Conservation (phyloP, 2,888 invertebrate species). For the Caenorhabditis sp. region DNA sequence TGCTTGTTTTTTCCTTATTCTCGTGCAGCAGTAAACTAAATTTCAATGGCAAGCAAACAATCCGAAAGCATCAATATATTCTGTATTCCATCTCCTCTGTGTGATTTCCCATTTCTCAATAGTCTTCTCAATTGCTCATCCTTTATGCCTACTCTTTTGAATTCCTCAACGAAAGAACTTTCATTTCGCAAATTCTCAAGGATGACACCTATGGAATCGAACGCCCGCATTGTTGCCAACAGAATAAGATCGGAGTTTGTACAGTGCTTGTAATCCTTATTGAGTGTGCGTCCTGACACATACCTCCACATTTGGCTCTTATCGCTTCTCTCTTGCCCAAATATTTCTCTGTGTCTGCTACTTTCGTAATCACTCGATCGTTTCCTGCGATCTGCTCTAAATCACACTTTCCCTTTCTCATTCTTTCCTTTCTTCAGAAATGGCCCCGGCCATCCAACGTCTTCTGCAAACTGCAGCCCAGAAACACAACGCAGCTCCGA, state of each 20-base stretch:
- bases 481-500: conserved; percentile 36
- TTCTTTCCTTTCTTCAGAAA: conserved; percentile 15
- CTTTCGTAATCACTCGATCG: conserved; percentile 20
- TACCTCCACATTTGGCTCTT: conserved; percentile 24
- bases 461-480: conserved; percentile 29
- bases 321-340: conserved; percentile 33
- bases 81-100: too few species aligned
- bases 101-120: too few species aligned
- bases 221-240: background rate
- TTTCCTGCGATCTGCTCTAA: background rate
- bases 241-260: conserved; percentile 3
- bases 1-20: too few species aligned
- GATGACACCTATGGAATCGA: too few species aligned
- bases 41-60: too few species aligned
- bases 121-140: too few species aligned
- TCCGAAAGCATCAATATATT: too few species aligned
- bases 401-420: conserved; percentile 9
- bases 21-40: too few species aligned
- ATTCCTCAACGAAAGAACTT: too few species aligned
- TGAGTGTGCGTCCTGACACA: conserved; percentile 12
- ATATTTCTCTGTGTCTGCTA: conserved; percentile 22
- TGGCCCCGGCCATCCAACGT: conserved; percentile 17
- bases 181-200: too few species aligned
- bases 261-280: conserved; percentile 34
- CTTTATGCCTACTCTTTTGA: too few species aligned